Evolutionary conservation across 1,140 invertebrate genomes (phyloP), one percentile per base, ranked within the genome.

Genomic region (Lucilia sericata): DNA sequence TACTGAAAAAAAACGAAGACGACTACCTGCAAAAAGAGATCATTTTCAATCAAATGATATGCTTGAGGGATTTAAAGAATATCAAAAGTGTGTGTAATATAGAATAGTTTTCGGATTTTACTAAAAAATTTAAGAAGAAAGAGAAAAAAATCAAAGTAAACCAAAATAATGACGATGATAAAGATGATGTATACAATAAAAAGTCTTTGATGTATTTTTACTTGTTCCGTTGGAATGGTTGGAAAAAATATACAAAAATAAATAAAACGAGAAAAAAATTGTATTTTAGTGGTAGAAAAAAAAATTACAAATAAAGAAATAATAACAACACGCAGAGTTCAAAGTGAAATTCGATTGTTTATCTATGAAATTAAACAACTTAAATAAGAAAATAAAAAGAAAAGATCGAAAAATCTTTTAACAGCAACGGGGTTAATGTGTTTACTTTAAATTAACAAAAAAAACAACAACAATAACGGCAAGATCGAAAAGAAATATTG

Each of bases 331-430:
- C n/a, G 65, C 19, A 19, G 42, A 80, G 42, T 80, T 80, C 76
- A 80, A 80, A 80, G 76, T 80, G 76, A 80, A 80, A 51, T 51
- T 17, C 34, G 42, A 30, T 78, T 80, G 76, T 49, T 80, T 80
- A 51, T 49, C 19, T 80, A 80, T 80, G 76, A 80, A 80, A 80
- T 80, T 80, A 80, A 51, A 80, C 74, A 42, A 49, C 42, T 80
- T 19, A 42, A 78, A 49, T 13, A 19, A 19, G 42, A 51, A 49
- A n/a, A 19, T 30, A 76, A 75, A 14, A 34, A 75, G 17, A 75
- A 36, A 75, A 34, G 7, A 75, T 76, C 7, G n/a, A 47, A 80
- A 42, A 42, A 42, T 42, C 75, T n/a, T 78, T 42, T 60, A 60
- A 60, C 14, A 17, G 17, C 25, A 30, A 30, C 65, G n/a, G 65